A percentile compares a stretch with the other conserved stretches of the same genome.
These are phyloP conservation scores for Hassar affinis DNA, from an alignment of 2,113 vertebrate species.

Conservation along the genomic window DNA sequence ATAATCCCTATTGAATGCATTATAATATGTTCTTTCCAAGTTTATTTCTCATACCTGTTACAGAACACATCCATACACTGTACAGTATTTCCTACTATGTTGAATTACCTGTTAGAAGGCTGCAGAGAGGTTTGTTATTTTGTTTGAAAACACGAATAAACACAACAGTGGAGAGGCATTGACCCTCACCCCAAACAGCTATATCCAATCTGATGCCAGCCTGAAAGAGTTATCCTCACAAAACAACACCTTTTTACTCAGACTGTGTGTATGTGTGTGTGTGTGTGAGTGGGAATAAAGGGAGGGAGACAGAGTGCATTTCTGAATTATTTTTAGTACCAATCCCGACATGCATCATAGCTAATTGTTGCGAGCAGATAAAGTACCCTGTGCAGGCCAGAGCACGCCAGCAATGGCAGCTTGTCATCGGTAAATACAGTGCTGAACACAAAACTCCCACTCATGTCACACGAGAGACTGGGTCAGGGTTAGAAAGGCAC, in stretches of 20 bases:
- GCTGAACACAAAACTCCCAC: slow-evolving; percentile 51
- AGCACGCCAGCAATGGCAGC: slow-evolving; percentile 29
- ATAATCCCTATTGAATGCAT: background rate
- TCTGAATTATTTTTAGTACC: slow-evolving; percentile 33
- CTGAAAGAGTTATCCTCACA: slow-evolving; percentile 38
- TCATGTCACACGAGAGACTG: slow-evolving; percentile 39
- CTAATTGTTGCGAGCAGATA: slow-evolving; percentile 49
- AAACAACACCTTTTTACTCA: slow-evolving; percentile 27
- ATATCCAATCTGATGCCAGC: slow-evolving; percentile 39
- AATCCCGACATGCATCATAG: slow-evolving; percentile 44
- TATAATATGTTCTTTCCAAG: background rate
- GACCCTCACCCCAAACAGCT: slow-evolving; percentile 46
- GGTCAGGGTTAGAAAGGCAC: background rate
- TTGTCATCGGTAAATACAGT: slow-evolving; percentile 50
- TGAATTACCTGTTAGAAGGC: background rate
- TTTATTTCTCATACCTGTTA: background rate
- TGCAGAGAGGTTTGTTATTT: slow-evolving; percentile 46
- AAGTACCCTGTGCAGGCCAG: slow-evolving; percentile 41
- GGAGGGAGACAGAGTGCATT: background rate
- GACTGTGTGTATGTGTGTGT: background rate
- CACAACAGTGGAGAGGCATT: slow-evolving; percentile 45
- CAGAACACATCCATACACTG: background rate
- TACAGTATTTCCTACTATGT: background rate
- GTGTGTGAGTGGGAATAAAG: background rate
- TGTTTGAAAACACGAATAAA: slow-evolving; percentile 36